Conservation (phyloP, 1,140 invertebrate genomes). For the Bombus cullumanus region DNA sequence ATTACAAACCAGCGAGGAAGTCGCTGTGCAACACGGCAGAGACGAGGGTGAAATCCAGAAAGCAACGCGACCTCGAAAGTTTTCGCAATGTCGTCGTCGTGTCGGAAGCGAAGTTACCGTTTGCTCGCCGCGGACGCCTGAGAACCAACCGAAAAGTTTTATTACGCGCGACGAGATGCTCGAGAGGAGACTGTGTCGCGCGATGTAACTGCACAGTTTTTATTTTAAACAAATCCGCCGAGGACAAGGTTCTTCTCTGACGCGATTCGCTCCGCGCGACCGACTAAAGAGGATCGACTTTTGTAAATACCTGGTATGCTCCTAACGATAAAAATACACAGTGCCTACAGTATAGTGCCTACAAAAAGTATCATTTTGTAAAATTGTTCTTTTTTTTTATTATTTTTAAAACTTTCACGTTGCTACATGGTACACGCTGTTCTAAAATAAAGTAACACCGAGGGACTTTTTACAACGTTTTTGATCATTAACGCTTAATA, state of each 20-base stretch:
- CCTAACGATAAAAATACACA: conserved; percentile 5
- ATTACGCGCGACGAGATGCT: conserved; percentile 12
- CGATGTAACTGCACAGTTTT: conserved; percentile 5
- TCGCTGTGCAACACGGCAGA: background rate
- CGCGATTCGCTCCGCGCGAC: background rate
- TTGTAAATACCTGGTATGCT: background rate
- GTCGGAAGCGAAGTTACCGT: conserved; percentile 26
- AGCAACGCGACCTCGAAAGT: conserved; percentile 17
- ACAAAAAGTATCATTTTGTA: too few relatives aligned
- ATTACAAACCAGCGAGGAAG: conserved; percentile 19
- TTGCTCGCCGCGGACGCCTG: background rate
- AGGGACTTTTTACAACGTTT: too few relatives aligned
- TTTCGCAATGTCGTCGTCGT: conserved; percentile 2
- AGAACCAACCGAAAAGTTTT: conserved; percentile 34
- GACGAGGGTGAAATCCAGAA: background rate
- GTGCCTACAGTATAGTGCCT: too few relatives aligned
- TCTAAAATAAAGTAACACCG: too few relatives aligned
- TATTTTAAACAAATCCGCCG: conserved; percentile 19
- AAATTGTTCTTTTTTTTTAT: too few relatives aligned
- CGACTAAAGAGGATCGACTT: conserved; percentile 6
- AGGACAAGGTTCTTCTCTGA: background rate
- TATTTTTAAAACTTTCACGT: too few relatives aligned
- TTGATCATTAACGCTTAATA: too few relatives aligned
- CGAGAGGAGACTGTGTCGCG: background rate
- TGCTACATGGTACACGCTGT: too few relatives aligned